Base-by-base conservation (phyloP, 2,113 vertebrate species). In the Bubo scandiacus region DNA sequence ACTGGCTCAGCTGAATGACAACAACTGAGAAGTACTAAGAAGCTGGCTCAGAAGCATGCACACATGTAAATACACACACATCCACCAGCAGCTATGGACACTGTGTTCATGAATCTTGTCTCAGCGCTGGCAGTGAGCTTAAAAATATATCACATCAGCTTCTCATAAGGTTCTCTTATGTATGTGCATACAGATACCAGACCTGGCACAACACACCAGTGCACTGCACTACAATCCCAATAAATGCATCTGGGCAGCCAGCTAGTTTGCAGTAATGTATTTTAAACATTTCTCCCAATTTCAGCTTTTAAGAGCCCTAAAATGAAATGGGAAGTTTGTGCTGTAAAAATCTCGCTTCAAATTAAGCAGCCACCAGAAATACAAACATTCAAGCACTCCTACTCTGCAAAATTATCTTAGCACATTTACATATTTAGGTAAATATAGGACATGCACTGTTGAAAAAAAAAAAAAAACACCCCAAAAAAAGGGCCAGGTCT, bases 61-160 rank as follows among this genome's bases (percentile, higher is more conserved):
- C 0, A 0, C 17, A 23, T 13, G 34, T 36, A 74, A 58, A 81
- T 8, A 71, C 3, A 2, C 5, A n/a, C 45, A 36, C 7, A 1
- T 58, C 49, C 25, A 81, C 42, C 25, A 36, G n/a, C 73, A 79
- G 42, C 36, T 51, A 40, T 20, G 38, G 70, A 66, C 42, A 19
- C 23, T 0, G 5, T 7, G 3, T 16, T 65, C 36, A 26, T 7
- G 2, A 55, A 79, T 90, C 59, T 80, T 3, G 3, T 30, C 54
- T 72, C 49, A 67, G 47, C 0, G 0, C 52, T 42, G 23, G 3
- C 25, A 32, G 15, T 36, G 23, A 85, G 47, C 54, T 80, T 58
- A 71, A 23, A 89, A 88, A 62, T 23, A 12, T 5, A 34, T 29
- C 9, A 1, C 12, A 57, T 4, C 52, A 42, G 20, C 72, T 86